These are phyloP conservation scores for Syngnathus scovelli DNA, from an alignment of 2,113 vertebrate species.

Conservation along the genomic window DNA sequence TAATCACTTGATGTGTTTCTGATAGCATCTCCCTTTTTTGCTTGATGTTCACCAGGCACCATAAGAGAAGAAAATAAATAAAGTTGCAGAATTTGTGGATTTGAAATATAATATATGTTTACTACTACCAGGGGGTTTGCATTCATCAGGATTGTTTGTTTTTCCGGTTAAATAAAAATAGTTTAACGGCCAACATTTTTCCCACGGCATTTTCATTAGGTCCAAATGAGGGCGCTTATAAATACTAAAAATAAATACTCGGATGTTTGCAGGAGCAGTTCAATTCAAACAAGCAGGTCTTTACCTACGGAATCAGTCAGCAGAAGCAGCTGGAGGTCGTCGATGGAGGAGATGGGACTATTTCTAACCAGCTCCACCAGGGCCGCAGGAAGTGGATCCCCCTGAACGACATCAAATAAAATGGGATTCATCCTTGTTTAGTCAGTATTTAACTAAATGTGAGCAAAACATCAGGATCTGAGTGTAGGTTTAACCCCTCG, in stretches of 20 bases:
- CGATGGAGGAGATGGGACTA: constrained; percentile 82
- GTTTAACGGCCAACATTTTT: too few relatives aligned
- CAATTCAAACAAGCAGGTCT: constrained; percentile 50
- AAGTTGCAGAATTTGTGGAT: too few relatives aligned
- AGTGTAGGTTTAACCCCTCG: constrained; percentile 52
- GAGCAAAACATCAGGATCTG: constrained; percentile 22
- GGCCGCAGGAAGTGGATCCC: constrained; percentile 87
- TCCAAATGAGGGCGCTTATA: too few relatives aligned
- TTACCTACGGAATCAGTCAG: constrained; percentile 96
- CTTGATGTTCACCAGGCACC: too few relatives aligned
- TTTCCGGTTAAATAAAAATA: too few relatives aligned
- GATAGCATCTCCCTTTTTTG: too few relatives aligned
- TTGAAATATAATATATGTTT: too few relatives aligned
- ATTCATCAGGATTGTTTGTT: too few relatives aligned
- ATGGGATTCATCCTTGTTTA: neutral
- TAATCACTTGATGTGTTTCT: too few relatives aligned
- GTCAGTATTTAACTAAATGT: constrained; percentile 10
- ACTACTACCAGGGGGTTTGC: too few relatives aligned
- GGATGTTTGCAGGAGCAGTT: neutral
- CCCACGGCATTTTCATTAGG: too few relatives aligned
- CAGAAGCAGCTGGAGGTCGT: constrained; percentile 87
- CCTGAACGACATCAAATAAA: constrained; percentile 65
- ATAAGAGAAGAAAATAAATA: too few relatives aligned
- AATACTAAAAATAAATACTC: neutral
- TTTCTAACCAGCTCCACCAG: constrained; percentile 89